A percentile compares a stretch with the other conserved stretches of the same genome.
These are phyloP conservation scores for Erythrocercus mccallii DNA, from an alignment of 2,113 vertebrate species.

Conservation along the genomic window DNA sequence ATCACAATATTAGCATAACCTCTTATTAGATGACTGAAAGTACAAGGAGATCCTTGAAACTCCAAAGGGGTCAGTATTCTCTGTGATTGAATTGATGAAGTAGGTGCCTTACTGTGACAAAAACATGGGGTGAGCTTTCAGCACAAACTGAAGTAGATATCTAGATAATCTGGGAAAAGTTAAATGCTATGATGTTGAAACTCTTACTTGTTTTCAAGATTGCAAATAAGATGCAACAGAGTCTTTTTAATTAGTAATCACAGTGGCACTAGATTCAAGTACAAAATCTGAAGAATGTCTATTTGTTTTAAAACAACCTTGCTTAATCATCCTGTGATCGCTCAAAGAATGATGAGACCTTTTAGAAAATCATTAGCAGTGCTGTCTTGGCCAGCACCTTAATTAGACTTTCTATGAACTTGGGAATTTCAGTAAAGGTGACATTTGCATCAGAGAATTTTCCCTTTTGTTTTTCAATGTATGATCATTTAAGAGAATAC, in stretches of 20 bases:
- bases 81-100: background rate
- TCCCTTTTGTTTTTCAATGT: constrained; percentile 47
- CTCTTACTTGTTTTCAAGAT: background rate
- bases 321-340: constrained; percentile 9
- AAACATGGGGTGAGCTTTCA: background rate
- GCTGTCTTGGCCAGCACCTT: constrained; percentile 20
- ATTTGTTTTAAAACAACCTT: constrained; percentile 58
- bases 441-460: constrained; percentile 49
- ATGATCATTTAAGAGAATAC: constrained; percentile 32
- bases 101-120: background rate
- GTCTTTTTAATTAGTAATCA: constrained; percentile 34
- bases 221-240: constrained; percentile 23
- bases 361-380: constrained; percentile 56
- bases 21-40: background rate
- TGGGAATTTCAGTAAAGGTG: constrained; percentile 58
- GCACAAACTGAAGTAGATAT: background rate
- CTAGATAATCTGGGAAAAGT: background rate
- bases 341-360: constrained; percentile 53
- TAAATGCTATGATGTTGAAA: background rate
- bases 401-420: constrained; percentile 46
- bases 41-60: background rate
- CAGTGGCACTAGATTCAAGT: background rate
- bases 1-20: background rate
- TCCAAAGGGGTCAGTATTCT: background rate
- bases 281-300: constrained; percentile 13